Percentiles rank a stretch among this genome's conserved stretches.
These are phyloP conservation scores for Tichodroma muraria DNA, from an alignment of 2,113 vertebrate species.

Conservation along the genomic window DNA sequence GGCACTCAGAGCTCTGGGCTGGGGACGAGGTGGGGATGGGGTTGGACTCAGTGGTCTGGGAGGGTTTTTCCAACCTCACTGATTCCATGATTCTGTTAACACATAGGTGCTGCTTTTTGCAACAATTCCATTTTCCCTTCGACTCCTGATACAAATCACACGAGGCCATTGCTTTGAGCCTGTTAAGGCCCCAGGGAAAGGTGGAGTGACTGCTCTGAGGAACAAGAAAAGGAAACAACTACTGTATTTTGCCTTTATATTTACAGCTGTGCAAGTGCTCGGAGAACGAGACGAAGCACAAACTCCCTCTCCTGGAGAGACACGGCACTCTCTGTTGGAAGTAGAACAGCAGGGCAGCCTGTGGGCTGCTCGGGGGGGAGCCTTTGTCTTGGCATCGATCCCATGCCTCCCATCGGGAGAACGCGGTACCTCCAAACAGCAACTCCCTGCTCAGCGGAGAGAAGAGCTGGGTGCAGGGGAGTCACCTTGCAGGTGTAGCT, in stretches of 20 bases:
- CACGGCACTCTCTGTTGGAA: not conserved
- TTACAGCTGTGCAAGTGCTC: not conserved
- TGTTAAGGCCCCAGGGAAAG: not conserved
- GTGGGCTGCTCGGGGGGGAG: not conserved
- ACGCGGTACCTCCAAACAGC: not conserved
- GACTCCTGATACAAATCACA: not conserved
- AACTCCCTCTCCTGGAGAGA: not conserved
- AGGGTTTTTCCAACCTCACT: not conserved
- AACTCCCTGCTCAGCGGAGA: not conserved
- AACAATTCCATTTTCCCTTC: not conserved
- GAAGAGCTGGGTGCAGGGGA: not conserved
- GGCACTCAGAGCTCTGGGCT: not conserved
- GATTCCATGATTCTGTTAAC: not conserved
- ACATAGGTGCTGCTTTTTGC: not conserved
- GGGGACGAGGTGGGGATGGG: not conserved
- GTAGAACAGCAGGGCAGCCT: not conserved
- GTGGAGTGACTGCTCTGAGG: not conserved
- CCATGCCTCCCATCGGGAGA: not conserved
- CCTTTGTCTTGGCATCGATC: not conserved
- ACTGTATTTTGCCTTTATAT: not conserved
- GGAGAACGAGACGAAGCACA: not conserved
- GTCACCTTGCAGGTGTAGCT: not conserved
- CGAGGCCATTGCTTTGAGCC: fast-evolving
- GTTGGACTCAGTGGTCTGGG: fast-evolving
- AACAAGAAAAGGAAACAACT: not conserved